Percentiles rank a stretch among this genome's conserved stretches.
These are phyloP conservation scores for Diloba caeruleocephala DNA, from an alignment of 2,888 invertebrate species.

Conservation along the genomic window DNA sequence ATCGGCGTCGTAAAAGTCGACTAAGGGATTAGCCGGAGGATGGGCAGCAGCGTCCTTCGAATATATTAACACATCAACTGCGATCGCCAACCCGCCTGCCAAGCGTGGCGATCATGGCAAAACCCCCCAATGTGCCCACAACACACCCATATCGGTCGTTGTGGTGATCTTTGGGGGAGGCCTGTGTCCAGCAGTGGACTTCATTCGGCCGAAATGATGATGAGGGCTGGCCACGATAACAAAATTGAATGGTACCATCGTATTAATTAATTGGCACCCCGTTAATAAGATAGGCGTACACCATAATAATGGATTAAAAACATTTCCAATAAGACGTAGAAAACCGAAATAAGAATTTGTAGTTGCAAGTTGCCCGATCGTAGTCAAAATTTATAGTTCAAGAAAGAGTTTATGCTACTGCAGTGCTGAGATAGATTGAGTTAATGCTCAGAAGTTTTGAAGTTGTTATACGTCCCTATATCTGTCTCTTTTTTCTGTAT, in stretches of 20 bases:
- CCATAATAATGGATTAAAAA: conserved; percentile 48
- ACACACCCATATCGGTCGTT: too few relatives aligned
- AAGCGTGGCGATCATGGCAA: too few relatives aligned
- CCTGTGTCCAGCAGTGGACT: too few relatives aligned
- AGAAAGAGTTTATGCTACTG: conserved; percentile 66
- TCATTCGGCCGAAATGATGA: too few relatives aligned
- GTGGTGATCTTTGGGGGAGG: too few relatives aligned
- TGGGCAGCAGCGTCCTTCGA: too few relatives aligned
- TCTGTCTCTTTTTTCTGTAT: conserved; percentile 23
- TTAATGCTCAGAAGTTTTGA: conserved; percentile 50
- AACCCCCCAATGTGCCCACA: too few relatives aligned
- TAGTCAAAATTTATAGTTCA: conserved; percentile 75
- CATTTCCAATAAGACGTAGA: conserved; percentile 58
- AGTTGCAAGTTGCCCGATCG: conserved; percentile 67
- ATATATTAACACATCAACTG: too few relatives aligned
- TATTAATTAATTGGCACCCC: conserved; percentile 28
- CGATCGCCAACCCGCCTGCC: too few relatives aligned
- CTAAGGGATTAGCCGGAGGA: too few relatives aligned
- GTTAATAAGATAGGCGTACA: conserved; percentile 39
- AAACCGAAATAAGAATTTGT: conserved; percentile 71
- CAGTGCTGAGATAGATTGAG: conserved; percentile 62
- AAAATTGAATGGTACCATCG: background rate
- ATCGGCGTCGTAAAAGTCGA: too few relatives aligned
- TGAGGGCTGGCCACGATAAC: too few relatives aligned
- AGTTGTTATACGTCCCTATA: conserved; percentile 23